phyloP scores from a whole-genome alignment of 2,113 vertebrate species.

The Ochotona curzoniae region DNA sequence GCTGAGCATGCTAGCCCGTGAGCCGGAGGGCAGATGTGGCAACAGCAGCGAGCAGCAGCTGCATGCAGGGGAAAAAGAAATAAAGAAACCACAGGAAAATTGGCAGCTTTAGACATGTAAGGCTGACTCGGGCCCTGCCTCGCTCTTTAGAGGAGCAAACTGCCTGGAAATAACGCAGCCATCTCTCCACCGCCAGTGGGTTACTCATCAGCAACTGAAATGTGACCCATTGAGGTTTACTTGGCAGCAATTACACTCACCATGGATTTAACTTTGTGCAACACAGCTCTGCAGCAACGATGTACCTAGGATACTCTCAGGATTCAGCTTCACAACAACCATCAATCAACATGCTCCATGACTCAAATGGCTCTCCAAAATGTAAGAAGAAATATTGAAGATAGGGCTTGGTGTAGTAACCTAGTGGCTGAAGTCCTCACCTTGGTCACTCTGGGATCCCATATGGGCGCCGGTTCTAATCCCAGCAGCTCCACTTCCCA shows the following conservation, averaged over 20 bases:
- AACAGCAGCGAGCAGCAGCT: constrained; percentile 70
- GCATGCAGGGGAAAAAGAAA: constrained; percentile 70
- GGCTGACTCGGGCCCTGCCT: constrained; percentile 21
- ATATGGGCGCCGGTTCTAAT: too few relatives aligned
- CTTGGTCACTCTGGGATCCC: too few relatives aligned
- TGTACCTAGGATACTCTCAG: background rate
- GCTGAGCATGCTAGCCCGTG: constrained; percentile 24
- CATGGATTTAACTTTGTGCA: background rate
- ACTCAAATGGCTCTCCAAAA: constrained; percentile 26
- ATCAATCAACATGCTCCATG: constrained; percentile 1
- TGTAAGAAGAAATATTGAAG: constrained; percentile 47
- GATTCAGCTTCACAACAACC: background rate
- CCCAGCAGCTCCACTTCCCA: too few relatives aligned
- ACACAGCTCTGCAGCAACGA: constrained; percentile 25
- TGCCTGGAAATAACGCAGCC: constrained; percentile 49
- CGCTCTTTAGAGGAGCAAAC: constrained; percentile 50
- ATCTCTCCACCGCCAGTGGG: constrained; percentile 31
- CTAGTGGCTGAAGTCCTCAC: too few relatives aligned
- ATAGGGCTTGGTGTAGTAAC: background rate
- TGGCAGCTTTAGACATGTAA: constrained; percentile 61
- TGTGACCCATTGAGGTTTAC: constrained; percentile 15
- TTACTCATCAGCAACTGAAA: constrained; percentile 21
- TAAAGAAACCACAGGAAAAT: constrained; percentile 74
- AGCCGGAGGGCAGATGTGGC: constrained; percentile 78
- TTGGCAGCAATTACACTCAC: background rate